Evolutionary conservation across 2,888 invertebrate species (phyloP), one percentile per base, ranked within the genome.

Genomic region (Drosophila cognata): DNA sequence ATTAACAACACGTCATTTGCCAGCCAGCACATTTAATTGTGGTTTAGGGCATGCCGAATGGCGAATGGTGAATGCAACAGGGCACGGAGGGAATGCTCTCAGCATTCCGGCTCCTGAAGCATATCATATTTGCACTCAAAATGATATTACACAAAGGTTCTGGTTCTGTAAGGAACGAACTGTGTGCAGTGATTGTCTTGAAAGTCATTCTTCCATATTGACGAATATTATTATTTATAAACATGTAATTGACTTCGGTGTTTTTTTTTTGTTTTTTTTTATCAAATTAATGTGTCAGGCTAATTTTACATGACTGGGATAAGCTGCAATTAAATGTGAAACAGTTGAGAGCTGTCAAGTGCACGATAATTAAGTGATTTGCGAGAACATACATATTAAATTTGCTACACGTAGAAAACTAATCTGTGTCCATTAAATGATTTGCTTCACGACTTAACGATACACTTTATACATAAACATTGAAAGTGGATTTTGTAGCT

Each of bases 21-120:
- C 73, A 66, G 56, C 25, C 73, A 64, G 63, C 28, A 18, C 62
- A 79, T 57, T 77, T 31, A 71, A 79, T 71, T 79, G 63, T 55
- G 31, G n/a, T 1, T n/a, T 16, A 60, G 38, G 53, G 58, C 28
- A 33, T n/a, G 21, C 10, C 36, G 38, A 28, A 25, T n/a, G 2
- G 51, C 10, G n/a, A 43, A 59, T 11, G 21, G 31, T 21, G 16
- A 28, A 28, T 21, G n/a, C 11, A 38, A 43, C 7, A 51, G 10
- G 33, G 29, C 58, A 13, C 21, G 41, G 28, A 36, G 36, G 29
- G 48, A 56, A 48, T 58, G 35, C 2, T 70, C 31, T 51, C 58
- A 53, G 38, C 55, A 74, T 82, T 73, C 33, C 56, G 35, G 4
- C 59, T n/a, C 2, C 28, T 21, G 21, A 36, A 33, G 16, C 38